These are phyloP conservation scores for Schizotus pectinicornis DNA, from an alignment of 2,888 invertebrate genomes.

Conservation along the genomic window DNA sequence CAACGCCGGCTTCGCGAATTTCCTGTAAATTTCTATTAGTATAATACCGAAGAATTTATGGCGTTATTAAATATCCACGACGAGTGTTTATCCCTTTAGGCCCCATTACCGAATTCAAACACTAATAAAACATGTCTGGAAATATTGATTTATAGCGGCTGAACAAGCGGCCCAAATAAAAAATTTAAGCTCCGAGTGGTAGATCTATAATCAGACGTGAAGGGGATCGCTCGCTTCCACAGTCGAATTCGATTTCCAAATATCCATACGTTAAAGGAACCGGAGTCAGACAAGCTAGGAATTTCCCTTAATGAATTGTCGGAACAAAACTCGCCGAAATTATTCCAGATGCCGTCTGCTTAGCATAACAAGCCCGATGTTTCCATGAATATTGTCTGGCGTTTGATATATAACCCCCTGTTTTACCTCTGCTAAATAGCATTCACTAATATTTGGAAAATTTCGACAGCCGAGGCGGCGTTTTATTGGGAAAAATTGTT, in stretches of 20 bases:
- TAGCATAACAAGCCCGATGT: constrained; percentile 27
- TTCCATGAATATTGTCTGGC: constrained; percentile 25
- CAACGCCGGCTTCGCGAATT: too few species aligned
- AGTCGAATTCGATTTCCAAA: constrained; percentile 17
- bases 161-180: constrained; percentile 14
- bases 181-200: constrained; percentile 6
- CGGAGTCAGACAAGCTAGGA: background rate
- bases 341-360: constrained; percentile 27
- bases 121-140: constrained; percentile 11
- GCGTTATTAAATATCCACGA: too few species aligned
- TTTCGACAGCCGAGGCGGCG: background rate
- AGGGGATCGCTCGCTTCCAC: background rate
- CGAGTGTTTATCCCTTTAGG: too few species aligned
- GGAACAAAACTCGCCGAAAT: constrained; percentile 13
- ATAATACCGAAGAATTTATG: too few species aligned
- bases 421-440: background rate
- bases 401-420: background rate
- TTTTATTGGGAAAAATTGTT: background rate
- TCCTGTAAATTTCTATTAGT: too few species aligned
- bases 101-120: background rate
- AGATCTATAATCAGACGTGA: constrained; percentile 10
- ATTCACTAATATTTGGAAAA: constrained; percentile 1
- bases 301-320: constrained; percentile 2
- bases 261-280: constrained; percentile 13
- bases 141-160: constrained; percentile 12